A percentile compares a stretch with the other conserved stretches of the same genome.
phyloP scores from a whole-genome alignment of 2,888 invertebrate genomes.

The Netelia virgata region DNA sequence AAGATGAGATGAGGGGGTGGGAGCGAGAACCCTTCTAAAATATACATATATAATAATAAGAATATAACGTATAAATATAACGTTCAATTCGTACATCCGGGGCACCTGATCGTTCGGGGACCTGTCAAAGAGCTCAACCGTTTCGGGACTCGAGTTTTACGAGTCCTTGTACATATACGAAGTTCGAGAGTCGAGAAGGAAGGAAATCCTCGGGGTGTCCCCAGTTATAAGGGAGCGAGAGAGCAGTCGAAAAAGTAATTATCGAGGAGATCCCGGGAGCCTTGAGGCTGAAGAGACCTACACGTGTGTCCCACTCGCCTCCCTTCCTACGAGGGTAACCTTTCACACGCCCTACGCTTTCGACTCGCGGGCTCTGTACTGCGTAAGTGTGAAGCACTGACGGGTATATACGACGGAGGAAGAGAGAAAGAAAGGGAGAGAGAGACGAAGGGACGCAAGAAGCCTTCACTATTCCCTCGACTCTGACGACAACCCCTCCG shows the following conservation, averaged over 20 bases:
- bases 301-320: constrained; percentile 77
- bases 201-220: constrained; percentile 5
- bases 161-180: constrained; percentile 2
- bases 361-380: constrained; percentile 28
- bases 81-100: constrained; percentile 12
- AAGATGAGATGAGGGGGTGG: not conserved
- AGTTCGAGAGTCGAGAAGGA: not conserved
- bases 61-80: not conserved
- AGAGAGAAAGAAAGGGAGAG: constrained; percentile 38
- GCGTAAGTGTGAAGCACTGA: not conserved
- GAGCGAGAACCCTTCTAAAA: too few species aligned
- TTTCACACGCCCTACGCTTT: constrained; percentile 77
- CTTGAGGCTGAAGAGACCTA: constrained; percentile 62
- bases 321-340: constrained; percentile 74
- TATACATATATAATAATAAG: too few species aligned
- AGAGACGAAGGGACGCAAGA: constrained; percentile 52
- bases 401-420: constrained; percentile 48
- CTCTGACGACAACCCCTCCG: constrained; percentile 44
- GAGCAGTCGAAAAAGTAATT: constrained; percentile 72
- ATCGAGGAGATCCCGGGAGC: constrained; percentile 63
- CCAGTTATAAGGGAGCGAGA: constrained; percentile 43
- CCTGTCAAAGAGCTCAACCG: constrained; percentile 41
- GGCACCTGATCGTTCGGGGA: constrained; percentile 51
- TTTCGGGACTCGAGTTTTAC: constrained; percentile 53
- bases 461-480: constrained; percentile 54